Percentiles rank a stretch among this genome's conserved stretches.
Evolutionary conservation across 2,888 invertebrate species (phyloP).

Genomic region (Dendrolimus houi): DNA sequence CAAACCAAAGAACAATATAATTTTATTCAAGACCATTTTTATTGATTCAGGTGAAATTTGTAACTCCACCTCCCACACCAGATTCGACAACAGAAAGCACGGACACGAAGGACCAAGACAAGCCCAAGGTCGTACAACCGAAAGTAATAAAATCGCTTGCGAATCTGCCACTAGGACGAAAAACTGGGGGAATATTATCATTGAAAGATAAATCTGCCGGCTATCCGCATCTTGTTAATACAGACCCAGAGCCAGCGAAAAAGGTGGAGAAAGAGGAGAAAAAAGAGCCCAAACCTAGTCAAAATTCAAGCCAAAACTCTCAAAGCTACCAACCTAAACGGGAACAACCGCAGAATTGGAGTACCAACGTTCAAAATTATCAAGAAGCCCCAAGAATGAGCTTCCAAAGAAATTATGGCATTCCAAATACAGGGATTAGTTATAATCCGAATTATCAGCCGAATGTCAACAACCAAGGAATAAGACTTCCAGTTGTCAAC

Average conservation of each 20-base stretch:
- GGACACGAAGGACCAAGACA: constrained; percentile 43
- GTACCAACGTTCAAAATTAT: constrained; percentile 19
- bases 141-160: constrained; percentile 59
- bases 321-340: constrained; percentile 36
- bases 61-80: constrained; percentile 67
- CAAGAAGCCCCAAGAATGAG: constrained; percentile 37
- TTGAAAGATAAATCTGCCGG: constrained; percentile 71
- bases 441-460: constrained; percentile 44
- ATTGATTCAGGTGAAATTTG: constrained; percentile 70
- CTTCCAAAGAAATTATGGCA: constrained; percentile 53
- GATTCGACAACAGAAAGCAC: constrained; percentile 39
- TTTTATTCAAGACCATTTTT: too few relatives aligned
- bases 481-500: constrained; percentile 63
- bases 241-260: constrained; percentile 46
- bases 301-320: constrained; percentile 30
- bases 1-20: too few relatives aligned
- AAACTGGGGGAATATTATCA: constrained; percentile 70
- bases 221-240: constrained; percentile 67
- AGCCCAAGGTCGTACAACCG: constrained; percentile 55
- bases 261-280: constrained; percentile 53
- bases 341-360: constrained; percentile 36
- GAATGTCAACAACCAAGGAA: constrained; percentile 36
- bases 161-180: constrained; percentile 56
- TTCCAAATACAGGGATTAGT: constrained; percentile 40
- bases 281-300: constrained; percentile 40